These are phyloP conservation scores for Spilarctia lutea DNA, from an alignment of 2,888 invertebrate species.

Conservation along the genomic window DNA sequence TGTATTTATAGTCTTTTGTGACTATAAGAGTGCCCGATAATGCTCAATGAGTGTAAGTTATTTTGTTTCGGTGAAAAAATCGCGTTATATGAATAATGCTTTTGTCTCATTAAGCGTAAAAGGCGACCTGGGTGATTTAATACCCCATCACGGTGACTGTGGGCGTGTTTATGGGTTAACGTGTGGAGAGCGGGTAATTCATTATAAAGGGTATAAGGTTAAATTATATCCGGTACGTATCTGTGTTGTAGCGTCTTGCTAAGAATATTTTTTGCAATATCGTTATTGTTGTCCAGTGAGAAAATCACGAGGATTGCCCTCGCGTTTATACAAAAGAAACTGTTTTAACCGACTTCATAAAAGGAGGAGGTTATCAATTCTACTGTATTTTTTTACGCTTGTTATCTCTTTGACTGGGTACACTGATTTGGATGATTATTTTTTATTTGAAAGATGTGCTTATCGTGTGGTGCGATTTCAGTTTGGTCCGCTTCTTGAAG, in stretches of 20 bases:
- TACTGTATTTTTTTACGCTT: too few relatives aligned
- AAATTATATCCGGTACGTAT: slow-evolving; percentile 34
- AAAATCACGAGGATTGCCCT: background rate
- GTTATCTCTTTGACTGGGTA: too few relatives aligned
- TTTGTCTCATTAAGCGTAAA: slow-evolving; percentile 83
- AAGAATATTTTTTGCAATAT: background rate
- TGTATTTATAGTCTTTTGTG: slow-evolving; percentile 78
- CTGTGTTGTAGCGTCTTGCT: background rate
- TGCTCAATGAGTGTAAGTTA: slow-evolving; percentile 79
- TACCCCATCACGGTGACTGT: slow-evolving; percentile 61
- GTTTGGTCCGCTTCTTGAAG: too few relatives aligned
- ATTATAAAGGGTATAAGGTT: slow-evolving; percentile 45
- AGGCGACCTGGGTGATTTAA: slow-evolving; percentile 74
- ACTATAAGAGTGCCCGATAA: slow-evolving; percentile 75
- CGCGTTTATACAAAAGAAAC: too few relatives aligned
- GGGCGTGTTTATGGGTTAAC: slow-evolving; percentile 53
- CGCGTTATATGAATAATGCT: slow-evolving; percentile 72
- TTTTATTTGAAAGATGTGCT: too few relatives aligned
- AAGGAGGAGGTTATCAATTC: too few relatives aligned
- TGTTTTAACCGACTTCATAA: too few relatives aligned
- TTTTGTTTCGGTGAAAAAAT: slow-evolving; percentile 72
- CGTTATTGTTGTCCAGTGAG: background rate
- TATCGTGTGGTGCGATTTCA: too few relatives aligned
- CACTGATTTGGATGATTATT: too few relatives aligned
- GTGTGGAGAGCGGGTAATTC: slow-evolving; percentile 54